Conservation (phyloP, 2,797 vertebrate genomes). For the Sciaenops ocellatus region DNA sequence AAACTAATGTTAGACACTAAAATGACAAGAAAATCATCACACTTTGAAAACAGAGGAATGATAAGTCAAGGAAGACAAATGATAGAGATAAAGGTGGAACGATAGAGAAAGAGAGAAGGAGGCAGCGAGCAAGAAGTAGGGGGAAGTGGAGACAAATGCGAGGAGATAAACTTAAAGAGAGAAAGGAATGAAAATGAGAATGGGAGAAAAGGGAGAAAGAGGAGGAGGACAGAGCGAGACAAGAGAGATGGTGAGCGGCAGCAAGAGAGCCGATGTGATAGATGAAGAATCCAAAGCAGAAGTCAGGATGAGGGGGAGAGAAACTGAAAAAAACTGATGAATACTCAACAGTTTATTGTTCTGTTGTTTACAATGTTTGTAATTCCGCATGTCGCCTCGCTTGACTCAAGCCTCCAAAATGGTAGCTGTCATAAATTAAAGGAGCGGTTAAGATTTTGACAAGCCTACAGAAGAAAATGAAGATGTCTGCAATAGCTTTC, state of each 20-base stretch:
- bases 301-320: not conserved
- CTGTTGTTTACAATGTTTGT: constrained; percentile 1
- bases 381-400: not conserved
- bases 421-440: constrained; percentile 10
- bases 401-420: not conserved
- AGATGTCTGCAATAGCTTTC: not conserved
- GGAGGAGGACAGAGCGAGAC: not conserved
- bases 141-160: constrained; percentile 12
- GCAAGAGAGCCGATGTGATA: too few relatives aligned
- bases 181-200: constrained; percentile 13
- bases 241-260: not conserved
- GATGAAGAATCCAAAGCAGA: not conserved
- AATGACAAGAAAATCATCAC: not conserved
- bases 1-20: not conserved
- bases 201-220: not conserved
- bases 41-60: constrained; percentile 11
- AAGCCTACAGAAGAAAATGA: not conserved
- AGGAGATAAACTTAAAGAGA: constrained; percentile 30
- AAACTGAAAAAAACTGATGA: not conserved
- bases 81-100: constrained; percentile 1
- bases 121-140: not conserved
- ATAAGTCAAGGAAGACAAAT: constrained; percentile 33
- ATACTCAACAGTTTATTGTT: not conserved
- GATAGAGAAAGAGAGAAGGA: constrained; percentile 1
- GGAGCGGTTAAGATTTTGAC: not conserved